These are phyloP conservation scores for Mesorhabditis spiculigera DNA, from an alignment of 2,888 invertebrate genomes.

Conservation along the genomic window DNA sequence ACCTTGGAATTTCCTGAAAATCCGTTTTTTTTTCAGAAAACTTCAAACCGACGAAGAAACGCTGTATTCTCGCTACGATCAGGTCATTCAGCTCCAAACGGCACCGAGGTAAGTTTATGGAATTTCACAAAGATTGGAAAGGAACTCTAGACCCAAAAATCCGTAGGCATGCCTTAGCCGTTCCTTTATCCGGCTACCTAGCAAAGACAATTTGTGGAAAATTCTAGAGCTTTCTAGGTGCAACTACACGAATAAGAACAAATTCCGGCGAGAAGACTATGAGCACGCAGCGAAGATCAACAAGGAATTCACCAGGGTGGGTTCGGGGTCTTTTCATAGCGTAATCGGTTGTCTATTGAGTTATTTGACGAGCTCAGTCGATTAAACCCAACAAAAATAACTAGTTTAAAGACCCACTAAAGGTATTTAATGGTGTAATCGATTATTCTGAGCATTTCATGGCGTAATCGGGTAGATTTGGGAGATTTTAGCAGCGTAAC, in stretches of 20 bases:
- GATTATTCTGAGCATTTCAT: too few relatives aligned
- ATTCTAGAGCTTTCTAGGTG: neutral
- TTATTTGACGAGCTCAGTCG: neutral
- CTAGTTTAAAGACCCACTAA: too few relatives aligned
- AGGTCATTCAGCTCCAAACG: neutral
- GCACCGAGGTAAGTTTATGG: neutral
- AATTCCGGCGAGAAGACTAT: neutral
- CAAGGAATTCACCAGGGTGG: constrained; percentile 4
- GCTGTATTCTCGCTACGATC: neutral
- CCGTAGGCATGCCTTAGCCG: too few relatives aligned
- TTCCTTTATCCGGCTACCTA: too few relatives aligned
- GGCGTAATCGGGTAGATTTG: neutral
- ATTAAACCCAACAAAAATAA: too few relatives aligned
- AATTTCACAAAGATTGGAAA: neutral
- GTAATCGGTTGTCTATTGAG: neutral
- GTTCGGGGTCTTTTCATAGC: neutral
- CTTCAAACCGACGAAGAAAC: neutral
- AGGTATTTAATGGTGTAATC: too few relatives aligned
- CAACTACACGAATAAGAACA: neutral
- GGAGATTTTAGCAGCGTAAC: neutral
- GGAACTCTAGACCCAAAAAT: neutral
- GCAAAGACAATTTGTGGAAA: neutral
- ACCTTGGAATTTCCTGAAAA: too few relatives aligned
- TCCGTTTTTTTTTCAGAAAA: too few relatives aligned
- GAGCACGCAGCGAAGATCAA: neutral